Evolutionary conservation across 2,888 invertebrate species (phyloP).

Genomic region (Noctua janthina): DNA sequence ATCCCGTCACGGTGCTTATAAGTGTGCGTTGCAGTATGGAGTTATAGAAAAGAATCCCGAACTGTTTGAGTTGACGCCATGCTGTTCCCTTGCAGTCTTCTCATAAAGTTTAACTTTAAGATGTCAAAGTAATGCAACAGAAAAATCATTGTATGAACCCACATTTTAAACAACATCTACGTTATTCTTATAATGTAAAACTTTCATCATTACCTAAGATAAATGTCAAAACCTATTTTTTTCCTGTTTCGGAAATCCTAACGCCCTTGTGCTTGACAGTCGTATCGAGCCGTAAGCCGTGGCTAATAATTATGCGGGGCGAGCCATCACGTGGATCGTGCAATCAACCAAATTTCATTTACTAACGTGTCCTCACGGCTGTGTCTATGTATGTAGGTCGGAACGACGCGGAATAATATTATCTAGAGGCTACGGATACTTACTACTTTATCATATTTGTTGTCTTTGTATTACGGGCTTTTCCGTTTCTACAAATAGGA

Average conservation of each 20-base stretch:
- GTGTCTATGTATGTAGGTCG: constrained; percentile 70
- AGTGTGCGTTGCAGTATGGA: background rate
- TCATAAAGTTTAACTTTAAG: background rate
- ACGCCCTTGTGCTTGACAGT: constrained; percentile 53
- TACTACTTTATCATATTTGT: constrained; percentile 22
- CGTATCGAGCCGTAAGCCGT: constrained; percentile 42
- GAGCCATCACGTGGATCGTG: constrained; percentile 65
- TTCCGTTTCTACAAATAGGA: background rate
- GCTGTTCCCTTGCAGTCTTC: background rate
- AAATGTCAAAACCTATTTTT: constrained; percentile 9
- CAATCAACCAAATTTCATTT: constrained; percentile 78
- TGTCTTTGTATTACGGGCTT: background rate
- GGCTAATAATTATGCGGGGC: constrained; percentile 73
- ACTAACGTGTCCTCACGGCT: constrained; percentile 72
- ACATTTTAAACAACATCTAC: background rate
- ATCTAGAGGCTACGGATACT: constrained; percentile 36
- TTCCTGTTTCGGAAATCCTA: constrained; percentile 44
- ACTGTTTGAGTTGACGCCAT: background rate
- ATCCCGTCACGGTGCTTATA: background rate
- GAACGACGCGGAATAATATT: constrained; percentile 67
- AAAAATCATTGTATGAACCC: background rate
- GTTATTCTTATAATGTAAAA: constrained; percentile 2
- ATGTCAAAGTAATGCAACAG: background rate
- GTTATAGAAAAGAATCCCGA: background rate
- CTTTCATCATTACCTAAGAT: background rate